Percentiles rank a stretch among this genome's conserved stretches.
Conservation (phyloP, 2,888 invertebrate genomes). For the Hydriomena furcata region DNA sequence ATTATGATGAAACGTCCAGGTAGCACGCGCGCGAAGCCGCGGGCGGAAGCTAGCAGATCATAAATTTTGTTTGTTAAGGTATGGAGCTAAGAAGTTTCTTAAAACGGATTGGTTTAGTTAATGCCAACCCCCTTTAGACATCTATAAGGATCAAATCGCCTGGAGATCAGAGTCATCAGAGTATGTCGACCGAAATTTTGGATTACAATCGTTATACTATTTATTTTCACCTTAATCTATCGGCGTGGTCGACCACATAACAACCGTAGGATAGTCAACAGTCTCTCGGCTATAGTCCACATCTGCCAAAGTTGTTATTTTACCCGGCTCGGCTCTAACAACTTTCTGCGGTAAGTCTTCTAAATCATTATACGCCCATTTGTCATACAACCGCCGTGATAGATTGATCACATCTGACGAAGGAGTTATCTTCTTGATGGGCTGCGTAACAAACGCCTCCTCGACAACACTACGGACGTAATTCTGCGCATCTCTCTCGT, state of each 20-base stretch:
- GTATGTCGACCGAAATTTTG: too few species aligned
- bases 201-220: too few species aligned
- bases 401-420: slow-evolving; percentile 27
- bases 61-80: too few species aligned
- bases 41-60: too few species aligned
- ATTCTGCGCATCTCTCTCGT: slow-evolving; percentile 81
- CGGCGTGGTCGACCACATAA: slow-evolving; percentile 41
- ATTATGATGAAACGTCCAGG: too few species aligned
- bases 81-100: too few species aligned
- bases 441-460: slow-evolving; percentile 44
- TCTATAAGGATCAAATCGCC: too few species aligned
- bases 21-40: too few species aligned
- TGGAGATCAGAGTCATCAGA: too few species aligned
- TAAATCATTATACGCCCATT: slow-evolving; percentile 62
- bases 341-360: slow-evolving; percentile 60
- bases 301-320: slow-evolving; percentile 51
- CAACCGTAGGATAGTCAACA: slow-evolving; percentile 37
- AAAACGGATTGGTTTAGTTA: too few species aligned
- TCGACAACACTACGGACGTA: slow-evolving; percentile 60
- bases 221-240: slow-evolving; percentile 30
- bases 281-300: slow-evolving; percentile 36
- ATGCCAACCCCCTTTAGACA: too few species aligned
- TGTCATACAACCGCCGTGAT: slow-evolving; percentile 55
- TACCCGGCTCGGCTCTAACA: slow-evolving; percentile 40
- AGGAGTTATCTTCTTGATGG: slow-evolving; percentile 30